Base-by-base conservation (phyloP, 64 coral and sea anemone species). In the Stichodactyla mertensii region DNA sequence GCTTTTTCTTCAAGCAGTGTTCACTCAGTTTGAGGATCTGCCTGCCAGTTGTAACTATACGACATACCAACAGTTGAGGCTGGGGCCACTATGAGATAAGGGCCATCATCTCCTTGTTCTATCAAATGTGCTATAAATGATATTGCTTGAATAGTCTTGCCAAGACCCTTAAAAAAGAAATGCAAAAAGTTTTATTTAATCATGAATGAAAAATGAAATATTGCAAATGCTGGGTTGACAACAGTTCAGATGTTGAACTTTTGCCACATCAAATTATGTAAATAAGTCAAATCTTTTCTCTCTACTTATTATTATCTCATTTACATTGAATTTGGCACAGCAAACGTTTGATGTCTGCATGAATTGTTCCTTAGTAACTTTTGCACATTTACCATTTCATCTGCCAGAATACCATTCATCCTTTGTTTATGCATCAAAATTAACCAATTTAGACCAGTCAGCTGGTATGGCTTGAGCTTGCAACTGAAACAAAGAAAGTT, bases 111-210 rank as follows among this genome's bases (percentile, higher is more conserved):
- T 77, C 92, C 96, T 71, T 92, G 60, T 87, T 98, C 96, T 77
- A 89, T 82, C 80, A 98, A 79, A 45, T 98, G 84, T 12, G 96
- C 96, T 24, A 98, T 70, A 77, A 98, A 94, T n/a, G 93, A 83
- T 26, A 98, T 88, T 0, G 96, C 93, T 86, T 98, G 96, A 31
- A 98, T 90, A 51, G 96, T 98, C n/a, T 98, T 98, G 2, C 95
- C 95, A 85, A 98, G 95, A 28, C 95, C 95, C 95, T 98, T 16
- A 12, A 87, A 74, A 74, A 20, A 81, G 51, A 6, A 70, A 7
- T 15, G 54, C 13, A 71, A 19, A 14, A 14, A 19, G 36, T 45
- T 45, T 45, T 45, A 45, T 45, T 45, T n/a, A 19, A 67, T 27
- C 7, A 74, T 31, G 64, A 69, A 45, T 45, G 36, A 45, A 45